These are phyloP conservation scores for Archips crataeganus DNA, from an alignment of 2,888 invertebrate species.

Conservation along the genomic window DNA sequence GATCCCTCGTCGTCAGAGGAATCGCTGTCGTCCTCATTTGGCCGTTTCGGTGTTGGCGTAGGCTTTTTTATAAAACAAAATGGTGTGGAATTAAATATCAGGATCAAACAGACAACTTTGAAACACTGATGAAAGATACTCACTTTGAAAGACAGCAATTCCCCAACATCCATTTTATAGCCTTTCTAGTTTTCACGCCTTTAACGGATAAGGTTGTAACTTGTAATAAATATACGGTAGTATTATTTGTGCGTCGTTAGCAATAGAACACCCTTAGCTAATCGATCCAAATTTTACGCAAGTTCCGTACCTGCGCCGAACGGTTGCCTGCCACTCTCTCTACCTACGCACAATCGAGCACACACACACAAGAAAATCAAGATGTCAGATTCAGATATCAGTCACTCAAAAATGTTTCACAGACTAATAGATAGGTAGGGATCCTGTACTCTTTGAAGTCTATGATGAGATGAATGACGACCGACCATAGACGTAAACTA, in stretches of 20 bases:
- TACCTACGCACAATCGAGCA: no score
- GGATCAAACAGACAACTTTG: background rate
- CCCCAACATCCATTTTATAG: constrained; percentile 78
- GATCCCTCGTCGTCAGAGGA: constrained; percentile 88
- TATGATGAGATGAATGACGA: no score
- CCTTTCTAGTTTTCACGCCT: background rate
- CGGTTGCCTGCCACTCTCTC: no score
- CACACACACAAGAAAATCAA: no score
- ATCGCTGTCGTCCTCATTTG: constrained; percentile 88
- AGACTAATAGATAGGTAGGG: no score
- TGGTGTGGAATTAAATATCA: background rate
- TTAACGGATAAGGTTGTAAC: background rate
- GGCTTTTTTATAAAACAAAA: constrained; percentile 82
- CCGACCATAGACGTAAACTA: no score
- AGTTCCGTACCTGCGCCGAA: no score
- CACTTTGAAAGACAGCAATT: constrained; percentile 82
- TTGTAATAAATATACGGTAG: background rate
- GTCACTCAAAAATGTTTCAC: no score
- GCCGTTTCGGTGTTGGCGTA: constrained; percentile 92
- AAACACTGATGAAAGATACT: constrained; percentile 30
- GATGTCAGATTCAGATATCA: no score
- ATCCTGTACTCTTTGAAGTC: no score
- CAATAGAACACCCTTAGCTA: no score
- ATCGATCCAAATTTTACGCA: no score
- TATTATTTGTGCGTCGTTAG: background rate